Evolutionary conservation across 2,113 vertebrate genomes (phyloP).

Genomic region (Proterorhinus semilunaris): DNA sequence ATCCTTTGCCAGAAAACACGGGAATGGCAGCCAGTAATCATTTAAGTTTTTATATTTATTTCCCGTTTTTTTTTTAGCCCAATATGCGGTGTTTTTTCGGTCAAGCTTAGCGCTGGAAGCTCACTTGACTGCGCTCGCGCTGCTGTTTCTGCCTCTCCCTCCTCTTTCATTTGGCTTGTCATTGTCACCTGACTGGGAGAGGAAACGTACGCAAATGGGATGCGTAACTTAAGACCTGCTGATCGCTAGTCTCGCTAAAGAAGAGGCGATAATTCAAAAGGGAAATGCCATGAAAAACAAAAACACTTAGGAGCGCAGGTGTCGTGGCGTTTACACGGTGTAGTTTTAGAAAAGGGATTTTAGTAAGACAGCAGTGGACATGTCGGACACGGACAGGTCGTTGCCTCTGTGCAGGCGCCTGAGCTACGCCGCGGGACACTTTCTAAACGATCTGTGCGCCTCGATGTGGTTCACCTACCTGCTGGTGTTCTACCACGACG

Average conservation of each 20-base stretch:
- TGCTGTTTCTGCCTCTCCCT: background rate
- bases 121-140: background rate
- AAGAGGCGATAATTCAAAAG: background rate
- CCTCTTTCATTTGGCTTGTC: background rate
- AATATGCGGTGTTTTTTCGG: background rate
- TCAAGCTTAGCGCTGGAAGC: background rate
- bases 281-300: background rate
- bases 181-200: slow-evolving; percentile 37
- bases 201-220: slow-evolving; percentile 5
- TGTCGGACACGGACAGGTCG: slow-evolving; percentile 37
- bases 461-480: slow-evolving; percentile 96
- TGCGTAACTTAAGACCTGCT: background rate
- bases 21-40: background rate
- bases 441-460: slow-evolving; percentile 90
- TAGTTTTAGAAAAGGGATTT: background rate
- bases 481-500: slow-evolving; percentile 87
- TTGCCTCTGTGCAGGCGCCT: slow-evolving; percentile 67
- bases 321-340: background rate
- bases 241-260: background rate
- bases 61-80: background rate
- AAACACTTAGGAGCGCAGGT: background rate
- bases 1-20: background rate
- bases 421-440: slow-evolving; percentile 88
- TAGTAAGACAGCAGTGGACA: background rate
- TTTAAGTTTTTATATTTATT: background rate